Evolutionary conservation across 92 coral and sea anemone genomes (phyloP).

Genomic region (Bergia sp.): DNA sequence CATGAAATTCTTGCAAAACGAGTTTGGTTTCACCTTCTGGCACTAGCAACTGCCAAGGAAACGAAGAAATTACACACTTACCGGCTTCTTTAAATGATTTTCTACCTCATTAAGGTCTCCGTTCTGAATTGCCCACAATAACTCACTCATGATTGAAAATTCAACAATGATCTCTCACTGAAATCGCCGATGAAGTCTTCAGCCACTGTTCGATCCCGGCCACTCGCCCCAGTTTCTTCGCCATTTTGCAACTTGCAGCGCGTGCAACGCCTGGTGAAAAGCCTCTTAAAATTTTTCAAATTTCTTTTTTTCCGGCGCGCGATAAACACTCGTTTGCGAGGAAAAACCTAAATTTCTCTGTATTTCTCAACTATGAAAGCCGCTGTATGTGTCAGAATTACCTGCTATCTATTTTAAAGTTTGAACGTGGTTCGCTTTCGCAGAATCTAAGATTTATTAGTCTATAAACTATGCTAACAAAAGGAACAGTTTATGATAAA

Average conservation of each 20-base stretch:
- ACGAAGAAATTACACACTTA: conserved; percentile 8
- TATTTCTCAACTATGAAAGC: neutral
- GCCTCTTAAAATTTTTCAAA: no score
- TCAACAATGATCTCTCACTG: neutral
- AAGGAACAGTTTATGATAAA: no score
- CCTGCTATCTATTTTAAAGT: neutral
- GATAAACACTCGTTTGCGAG: neutral
- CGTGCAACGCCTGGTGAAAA: neutral
- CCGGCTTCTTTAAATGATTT: conserved; percentile 12
- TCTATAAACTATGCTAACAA: no score
- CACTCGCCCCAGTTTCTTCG: neutral
- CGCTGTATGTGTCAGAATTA: neutral
- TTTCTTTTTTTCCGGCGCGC: neutral
- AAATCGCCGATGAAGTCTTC: neutral
- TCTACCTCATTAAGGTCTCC: conserved; percentile 33
- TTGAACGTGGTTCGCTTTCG: neutral
- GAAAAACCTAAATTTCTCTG: neutral
- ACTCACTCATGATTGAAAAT: conserved; percentile 25
- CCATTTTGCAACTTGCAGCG: neutral
- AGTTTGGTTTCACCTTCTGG: conserved; percentile 11
- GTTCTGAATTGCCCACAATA: conserved; percentile 28
- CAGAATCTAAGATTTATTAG: no score
- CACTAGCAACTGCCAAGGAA: neutral
- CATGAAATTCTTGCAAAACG: conserved; percentile 18
- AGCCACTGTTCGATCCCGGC: neutral